phyloP scores from a whole-genome alignment of 2,113 vertebrate species.

The Mola mola region DNA sequence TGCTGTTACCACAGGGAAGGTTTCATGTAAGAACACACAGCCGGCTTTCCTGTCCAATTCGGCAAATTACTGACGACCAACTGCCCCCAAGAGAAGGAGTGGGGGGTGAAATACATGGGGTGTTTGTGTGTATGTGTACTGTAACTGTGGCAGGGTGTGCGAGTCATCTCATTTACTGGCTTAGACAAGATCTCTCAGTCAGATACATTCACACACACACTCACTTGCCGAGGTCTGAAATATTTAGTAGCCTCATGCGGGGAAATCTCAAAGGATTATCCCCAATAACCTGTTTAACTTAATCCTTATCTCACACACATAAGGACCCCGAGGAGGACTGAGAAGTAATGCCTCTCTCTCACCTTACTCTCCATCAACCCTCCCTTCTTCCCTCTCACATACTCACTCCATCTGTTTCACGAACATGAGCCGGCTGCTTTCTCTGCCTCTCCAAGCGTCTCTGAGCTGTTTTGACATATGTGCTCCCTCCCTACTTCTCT shows the following conservation, averaged over 20 bases:
- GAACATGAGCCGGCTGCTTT: slow-evolving; percentile 66
- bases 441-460: slow-evolving; percentile 61
- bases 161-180: slow-evolving; percentile 76
- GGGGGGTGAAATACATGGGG: slow-evolving; percentile 25
- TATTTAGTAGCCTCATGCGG: slow-evolving; percentile 78
- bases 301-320: slow-evolving; percentile 82
- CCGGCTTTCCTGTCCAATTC: slow-evolving; percentile 63
- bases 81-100: slow-evolving; percentile 20
- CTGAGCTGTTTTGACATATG: slow-evolving; percentile 57
- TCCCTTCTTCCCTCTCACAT: slow-evolving; percentile 48
- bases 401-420: slow-evolving; percentile 65
- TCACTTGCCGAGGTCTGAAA: slow-evolving; percentile 57
- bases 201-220: slow-evolving; percentile 53
- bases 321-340: no score
- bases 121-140: slow-evolving; percentile 30
- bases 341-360: slow-evolving; percentile 66
- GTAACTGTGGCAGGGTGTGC: slow-evolving; percentile 31
- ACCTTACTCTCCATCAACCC: slow-evolving; percentile 57
- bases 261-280: slow-evolving; percentile 80
- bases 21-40: slow-evolving; percentile 62
- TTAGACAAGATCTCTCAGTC: slow-evolving; percentile 75
- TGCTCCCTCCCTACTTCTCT: slow-evolving; percentile 29
- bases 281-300: slow-evolving; percentile 84
- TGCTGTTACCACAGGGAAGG: slow-evolving; percentile 51
- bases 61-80: slow-evolving; percentile 52